Base-by-base conservation (phyloP, 2,888 invertebrate species). In the Nymphalis polychloros region DNA sequence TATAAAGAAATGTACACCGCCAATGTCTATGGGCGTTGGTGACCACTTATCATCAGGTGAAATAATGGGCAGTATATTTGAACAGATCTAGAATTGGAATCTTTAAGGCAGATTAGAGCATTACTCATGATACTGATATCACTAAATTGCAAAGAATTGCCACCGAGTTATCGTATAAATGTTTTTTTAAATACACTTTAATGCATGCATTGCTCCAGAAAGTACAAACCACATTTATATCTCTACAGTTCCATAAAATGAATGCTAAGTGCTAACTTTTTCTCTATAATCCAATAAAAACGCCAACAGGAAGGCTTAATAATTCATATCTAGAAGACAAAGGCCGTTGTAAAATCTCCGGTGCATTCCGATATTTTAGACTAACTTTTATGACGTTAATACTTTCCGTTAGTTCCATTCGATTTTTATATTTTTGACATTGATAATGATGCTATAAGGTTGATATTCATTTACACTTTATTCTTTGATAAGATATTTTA, bases 241-340 rank as follows among this genome's bases (percentile, higher is more conserved):
- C 23, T 52, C 52, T 23, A 16, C 13, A 23, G 23, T 27, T 23
- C 23, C 20, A 52, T 23, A 27, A 20, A 55, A 31, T 55, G 53
- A 31, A 31, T 31, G 17, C n/a, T 13, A 31, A 55, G 31, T n/a
- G 8, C n/a, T 31, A 17, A 52, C 16, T 16, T 23, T 52, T 52
- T 55, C 31, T 55, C 53, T 55, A 55, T 55, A 55, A 55, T 31
- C 31, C 53, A 31, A 55, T 55, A 55, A 55, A 53, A 52, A 16
- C 27, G 31, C 31, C n/a, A 55, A 55, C 53, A 55, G 53, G 53
- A 53, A 55, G 53, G 16, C 27, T 55, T 16, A 7, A 55, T 55
- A 53, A 53, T 53, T 53, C 53, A 27, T 27, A 53, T 53, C 53
- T 53, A 53, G 53, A 10, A 52, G 23, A 52, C 23, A 52, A 53